Percentiles rank a stretch among this genome's conserved stretches.
Evolutionary conservation across 2,797 vertebrate species (phyloP).

Genomic region (Alosa sapidissima): DNA sequence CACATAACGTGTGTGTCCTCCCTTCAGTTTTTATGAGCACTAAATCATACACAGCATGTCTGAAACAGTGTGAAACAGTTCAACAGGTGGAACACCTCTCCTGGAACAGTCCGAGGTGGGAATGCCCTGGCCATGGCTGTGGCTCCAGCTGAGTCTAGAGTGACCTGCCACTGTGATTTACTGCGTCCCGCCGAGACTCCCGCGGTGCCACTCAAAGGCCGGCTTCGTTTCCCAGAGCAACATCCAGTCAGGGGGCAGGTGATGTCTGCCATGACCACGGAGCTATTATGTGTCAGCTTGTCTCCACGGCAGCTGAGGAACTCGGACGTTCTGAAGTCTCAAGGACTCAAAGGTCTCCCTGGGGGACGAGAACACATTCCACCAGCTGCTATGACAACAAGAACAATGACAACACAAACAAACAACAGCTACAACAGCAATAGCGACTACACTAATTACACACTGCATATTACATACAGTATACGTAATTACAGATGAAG

Average conservation of each 20-base stretch:
- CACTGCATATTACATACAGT: background rate
- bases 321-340: background rate
- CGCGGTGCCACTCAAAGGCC: conserved; percentile 31
- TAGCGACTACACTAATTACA: background rate
- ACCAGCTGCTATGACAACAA: conserved; percentile 16
- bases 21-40: too few species aligned
- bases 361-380: background rate
- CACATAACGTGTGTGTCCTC: too few species aligned
- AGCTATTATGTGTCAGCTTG: background rate
- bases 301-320: conserved; percentile 11
- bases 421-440: too few species aligned
- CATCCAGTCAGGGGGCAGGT: conserved; percentile 17
- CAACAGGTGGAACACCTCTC: conserved; percentile 45
- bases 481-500: background rate
- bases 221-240: conserved; percentile 30
- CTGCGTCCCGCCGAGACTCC: conserved; percentile 37
- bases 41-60: background rate
- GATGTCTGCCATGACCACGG: conserved; percentile 7
- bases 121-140: conserved; percentile 44
- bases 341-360: background rate
- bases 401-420: background rate
- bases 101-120: conserved; percentile 47
- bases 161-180: conserved; percentile 45
- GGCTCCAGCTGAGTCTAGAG: conserved; percentile 42
- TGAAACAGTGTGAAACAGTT: conserved; percentile 24